phyloP scores from a whole-genome alignment of 2,888 invertebrate species.

The Drepana falcataria region DNA sequence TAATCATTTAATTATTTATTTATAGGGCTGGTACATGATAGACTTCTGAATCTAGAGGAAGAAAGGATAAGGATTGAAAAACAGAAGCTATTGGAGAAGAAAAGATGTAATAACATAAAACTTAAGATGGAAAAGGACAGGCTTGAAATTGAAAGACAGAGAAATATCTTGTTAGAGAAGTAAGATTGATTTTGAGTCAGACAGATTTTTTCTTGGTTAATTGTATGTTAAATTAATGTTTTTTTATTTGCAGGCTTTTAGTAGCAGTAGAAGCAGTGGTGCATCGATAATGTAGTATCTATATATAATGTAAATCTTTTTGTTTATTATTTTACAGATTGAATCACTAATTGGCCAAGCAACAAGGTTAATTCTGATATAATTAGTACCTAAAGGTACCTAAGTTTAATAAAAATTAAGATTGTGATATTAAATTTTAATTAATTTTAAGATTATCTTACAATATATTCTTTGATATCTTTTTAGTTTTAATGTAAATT shows the following conservation, averaged over 20 bases:
- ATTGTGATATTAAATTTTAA: conserved; percentile 26
- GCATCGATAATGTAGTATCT: conserved; percentile 16
- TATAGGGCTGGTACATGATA: conserved; percentile 47
- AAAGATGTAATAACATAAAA: conserved; percentile 53
- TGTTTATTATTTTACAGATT: too few relatives aligned
- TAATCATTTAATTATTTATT: conserved; percentile 4
- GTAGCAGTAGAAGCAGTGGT: conserved; percentile 47
- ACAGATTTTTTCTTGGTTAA: neutral
- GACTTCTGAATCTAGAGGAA: conserved; percentile 49
- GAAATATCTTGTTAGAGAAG: conserved; percentile 51
- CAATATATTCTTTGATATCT: too few relatives aligned
- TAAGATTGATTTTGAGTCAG: conserved; percentile 18
- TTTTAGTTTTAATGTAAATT: too few relatives aligned
- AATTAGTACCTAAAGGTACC: too few relatives aligned
- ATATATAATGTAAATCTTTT: too few relatives aligned
- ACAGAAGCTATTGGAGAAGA: conserved; percentile 53
- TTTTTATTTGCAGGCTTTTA: conserved; percentile 33
- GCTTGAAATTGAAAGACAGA: conserved; percentile 50
- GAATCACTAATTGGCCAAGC: conserved; percentile 1
- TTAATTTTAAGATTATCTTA: neutral
- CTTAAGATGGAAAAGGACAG: conserved; percentile 53
- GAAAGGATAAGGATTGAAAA: conserved; percentile 54
- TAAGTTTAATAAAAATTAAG: conserved; percentile 11
- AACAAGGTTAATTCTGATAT: too few relatives aligned
- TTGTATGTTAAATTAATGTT: neutral